Conservation (phyloP, 1,140 invertebrate species). For the Plodia interpunctella region DNA sequence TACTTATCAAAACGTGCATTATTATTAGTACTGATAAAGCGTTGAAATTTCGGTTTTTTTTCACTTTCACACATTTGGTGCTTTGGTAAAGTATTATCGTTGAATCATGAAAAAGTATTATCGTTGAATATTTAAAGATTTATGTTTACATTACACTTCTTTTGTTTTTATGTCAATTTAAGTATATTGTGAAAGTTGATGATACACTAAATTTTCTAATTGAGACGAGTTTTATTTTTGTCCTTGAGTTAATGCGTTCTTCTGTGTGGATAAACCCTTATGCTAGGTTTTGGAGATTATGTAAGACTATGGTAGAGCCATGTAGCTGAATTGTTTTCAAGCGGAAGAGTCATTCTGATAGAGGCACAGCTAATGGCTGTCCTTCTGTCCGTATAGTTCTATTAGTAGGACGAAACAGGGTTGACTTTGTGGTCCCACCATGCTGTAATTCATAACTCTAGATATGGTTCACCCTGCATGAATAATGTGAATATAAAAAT, state of each 20-base stretch:
- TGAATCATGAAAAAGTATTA: slow-evolving; percentile 49
- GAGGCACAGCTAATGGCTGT: too few relatives aligned
- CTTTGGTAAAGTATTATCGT: slow-evolving; percentile 53
- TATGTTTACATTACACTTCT: slow-evolving; percentile 32
- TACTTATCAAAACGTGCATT: background rate
- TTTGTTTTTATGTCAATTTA: slow-evolving; percentile 43
- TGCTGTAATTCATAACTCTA: too few relatives aligned
- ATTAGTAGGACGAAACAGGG: too few relatives aligned
- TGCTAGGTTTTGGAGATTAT: too few relatives aligned
- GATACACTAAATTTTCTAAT: slow-evolving; percentile 71
- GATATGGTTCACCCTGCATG: too few relatives aligned
- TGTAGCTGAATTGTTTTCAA: too few relatives aligned
- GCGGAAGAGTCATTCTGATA: too few relatives aligned
- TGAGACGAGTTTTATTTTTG: slow-evolving; percentile 48
- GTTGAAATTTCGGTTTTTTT: slow-evolving; percentile 12
- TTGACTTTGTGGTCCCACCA: too few relatives aligned
- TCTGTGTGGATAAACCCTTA: too few relatives aligned
- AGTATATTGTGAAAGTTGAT: slow-evolving; percentile 63
- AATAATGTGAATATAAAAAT: background rate
- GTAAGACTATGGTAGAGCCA: too few relatives aligned
- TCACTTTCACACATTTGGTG: slow-evolving; percentile 34
- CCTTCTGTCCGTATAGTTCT: too few relatives aligned
- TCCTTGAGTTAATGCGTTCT: background rate
- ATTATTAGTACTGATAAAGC: background rate
- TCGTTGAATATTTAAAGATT: slow-evolving; percentile 45